Conservation (phyloP, 2,113 vertebrate species). For the Pycnonotus jocosus region DNA sequence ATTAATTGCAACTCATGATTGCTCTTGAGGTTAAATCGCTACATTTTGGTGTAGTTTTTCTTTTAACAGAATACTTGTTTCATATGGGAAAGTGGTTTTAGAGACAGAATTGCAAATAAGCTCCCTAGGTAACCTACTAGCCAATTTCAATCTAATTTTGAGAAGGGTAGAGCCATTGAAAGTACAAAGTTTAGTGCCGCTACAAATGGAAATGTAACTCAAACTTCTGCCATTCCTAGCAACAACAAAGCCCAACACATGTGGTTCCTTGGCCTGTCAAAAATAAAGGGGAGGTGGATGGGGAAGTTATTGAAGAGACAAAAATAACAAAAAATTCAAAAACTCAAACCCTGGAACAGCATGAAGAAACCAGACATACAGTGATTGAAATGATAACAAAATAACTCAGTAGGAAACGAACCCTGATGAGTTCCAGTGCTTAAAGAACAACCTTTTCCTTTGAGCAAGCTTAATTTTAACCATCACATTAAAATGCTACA, state of each 20-base stretch:
- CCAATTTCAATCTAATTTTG: not conserved
- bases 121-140: not conserved
- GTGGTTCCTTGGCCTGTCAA: not conserved
- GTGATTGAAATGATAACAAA: not conserved
- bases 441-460: not conserved
- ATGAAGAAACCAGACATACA: not conserved
- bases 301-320: not conserved
- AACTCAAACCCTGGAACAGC: not conserved
- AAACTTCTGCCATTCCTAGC: not conserved
- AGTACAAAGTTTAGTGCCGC: not conserved
- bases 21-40: not conserved
- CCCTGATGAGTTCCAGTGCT: not conserved
- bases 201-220: not conserved
- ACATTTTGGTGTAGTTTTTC: not conserved
- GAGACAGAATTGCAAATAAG: not conserved
- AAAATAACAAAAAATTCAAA: not conserved
- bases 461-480: not conserved
- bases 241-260: not conserved
- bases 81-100: not conserved
- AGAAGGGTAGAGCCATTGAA: not conserved
- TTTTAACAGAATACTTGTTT: not conserved
- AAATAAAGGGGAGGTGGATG: not conserved
- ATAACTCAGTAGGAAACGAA: not conserved
- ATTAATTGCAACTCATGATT: not conserved
- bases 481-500: not conserved